phyloP scores from a whole-genome alignment of 2,797 vertebrate species.

The Ataeniobius toweri region DNA sequence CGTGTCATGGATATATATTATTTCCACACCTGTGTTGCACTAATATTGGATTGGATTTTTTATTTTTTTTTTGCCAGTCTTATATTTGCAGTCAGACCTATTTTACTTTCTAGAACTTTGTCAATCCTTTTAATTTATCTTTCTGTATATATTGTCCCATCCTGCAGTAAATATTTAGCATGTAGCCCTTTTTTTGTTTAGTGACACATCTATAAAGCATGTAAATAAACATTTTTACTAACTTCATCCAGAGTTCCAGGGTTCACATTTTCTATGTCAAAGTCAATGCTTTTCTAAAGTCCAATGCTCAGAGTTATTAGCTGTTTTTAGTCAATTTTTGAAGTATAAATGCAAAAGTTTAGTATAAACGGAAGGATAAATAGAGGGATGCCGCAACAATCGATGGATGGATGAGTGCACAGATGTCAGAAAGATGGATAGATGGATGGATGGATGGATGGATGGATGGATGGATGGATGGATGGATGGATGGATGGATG shows the following conservation, averaged over 20 bases:
- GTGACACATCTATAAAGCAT: neutral
- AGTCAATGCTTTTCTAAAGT: too few relatives aligned
- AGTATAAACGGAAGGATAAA: too few relatives aligned
- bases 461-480: neutral
- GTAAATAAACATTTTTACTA: neutral
- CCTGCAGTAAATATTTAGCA: neutral
- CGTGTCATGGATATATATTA: neutral
- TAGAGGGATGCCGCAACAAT: too few relatives aligned
- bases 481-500: neutral
- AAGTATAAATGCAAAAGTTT: too few relatives aligned
- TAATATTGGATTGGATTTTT: neutral
- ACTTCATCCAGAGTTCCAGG: neutral
- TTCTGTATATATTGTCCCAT: neutral
- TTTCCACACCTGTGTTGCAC: slow-evolving; percentile 1
- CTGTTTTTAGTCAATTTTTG: too few relatives aligned
- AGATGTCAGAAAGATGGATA: neutral
- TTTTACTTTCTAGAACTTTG: slow-evolving; percentile 17
- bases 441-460: neutral
- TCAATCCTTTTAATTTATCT: neutral
- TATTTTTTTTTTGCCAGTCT: neutral
- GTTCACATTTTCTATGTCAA: neutral
- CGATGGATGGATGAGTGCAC: neutral
- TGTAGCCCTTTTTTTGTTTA: neutral
- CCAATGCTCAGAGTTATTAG: too few relatives aligned
- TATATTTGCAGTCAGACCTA: neutral